Percentiles rank a stretch among this genome's conserved stretches.
phyloP scores from a whole-genome alignment of 2,113 vertebrate genomes.

The Capreolus pygargus region DNA sequence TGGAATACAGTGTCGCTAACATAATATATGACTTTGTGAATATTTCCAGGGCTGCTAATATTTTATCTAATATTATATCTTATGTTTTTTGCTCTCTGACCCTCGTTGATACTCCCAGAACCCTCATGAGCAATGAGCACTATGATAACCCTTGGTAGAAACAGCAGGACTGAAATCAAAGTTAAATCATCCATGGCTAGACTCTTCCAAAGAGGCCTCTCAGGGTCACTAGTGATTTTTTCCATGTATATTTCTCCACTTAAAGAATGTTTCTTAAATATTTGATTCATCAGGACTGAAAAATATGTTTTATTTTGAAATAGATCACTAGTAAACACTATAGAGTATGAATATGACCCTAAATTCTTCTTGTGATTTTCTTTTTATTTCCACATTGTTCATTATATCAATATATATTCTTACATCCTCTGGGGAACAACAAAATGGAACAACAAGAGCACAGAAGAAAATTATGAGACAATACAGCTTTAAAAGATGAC shows the following conservation, averaged over 20 bases:
- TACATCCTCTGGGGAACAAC: conserved; percentile 50
- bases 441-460: conserved; percentile 60
- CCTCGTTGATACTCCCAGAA: conserved; percentile 55
- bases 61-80: conserved; percentile 71
- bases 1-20: conserved; percentile 47
- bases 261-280: conserved; percentile 71
- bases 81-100: conserved; percentile 70
- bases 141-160: conserved; percentile 41
- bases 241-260: conserved; percentile 48
- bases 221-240: conserved; percentile 66
- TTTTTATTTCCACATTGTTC: conserved; percentile 49
- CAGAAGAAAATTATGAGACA: conserved; percentile 66
- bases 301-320: conserved; percentile 65
- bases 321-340: conserved; percentile 63
- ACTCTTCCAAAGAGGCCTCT: conserved; percentile 61
- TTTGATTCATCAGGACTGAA: conserved; percentile 64
- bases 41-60: conserved; percentile 71
- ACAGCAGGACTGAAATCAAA: conserved; percentile 47
- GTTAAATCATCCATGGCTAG: conserved; percentile 63
- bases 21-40: conserved; percentile 65
- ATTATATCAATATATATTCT: conserved; percentile 65
- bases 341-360: conserved; percentile 35
- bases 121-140: conserved; percentile 65
- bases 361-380: conserved; percentile 54
- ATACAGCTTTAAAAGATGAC: conserved; percentile 58